These are phyloP conservation scores for Pocillopora verrucosa DNA, from an alignment of 64 coral and sea anemone species.

Conservation along the genomic window DNA sequence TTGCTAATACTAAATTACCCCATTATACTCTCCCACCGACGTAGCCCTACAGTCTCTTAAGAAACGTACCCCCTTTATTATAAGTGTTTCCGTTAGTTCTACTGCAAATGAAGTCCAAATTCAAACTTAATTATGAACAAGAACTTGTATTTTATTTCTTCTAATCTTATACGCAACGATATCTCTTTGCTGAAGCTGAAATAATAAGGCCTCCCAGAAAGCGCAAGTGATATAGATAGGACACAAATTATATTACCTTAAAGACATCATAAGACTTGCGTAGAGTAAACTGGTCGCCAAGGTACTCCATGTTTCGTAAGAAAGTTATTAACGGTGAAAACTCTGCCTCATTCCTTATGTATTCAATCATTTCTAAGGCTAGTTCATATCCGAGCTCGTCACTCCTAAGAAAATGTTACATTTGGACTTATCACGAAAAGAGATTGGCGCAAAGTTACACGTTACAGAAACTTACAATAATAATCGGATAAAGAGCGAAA, in stretches of 20 bases:
- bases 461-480: background rate
- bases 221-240: background rate
- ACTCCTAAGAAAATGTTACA: conserved; percentile 36
- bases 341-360: conserved; percentile 55
- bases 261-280: conserved; percentile 6
- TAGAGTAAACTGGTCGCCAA: conserved; percentile 35
- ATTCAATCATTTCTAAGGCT: conserved; percentile 59
- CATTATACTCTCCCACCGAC: too few relatives aligned
- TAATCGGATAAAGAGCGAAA: too few relatives aligned
- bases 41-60: too few relatives aligned
- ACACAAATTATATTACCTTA: conserved; percentile 41
- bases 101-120: background rate
- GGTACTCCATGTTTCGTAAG: conserved; percentile 55
- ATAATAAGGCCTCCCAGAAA: background rate
- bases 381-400: conserved; percentile 47
- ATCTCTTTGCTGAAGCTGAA: too few relatives aligned
- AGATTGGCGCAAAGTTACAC: too few relatives aligned
- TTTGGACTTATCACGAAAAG: too few relatives aligned
- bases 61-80: too few relatives aligned
- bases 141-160: too few relatives aligned
- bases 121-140: too few relatives aligned
- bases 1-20: too few relatives aligned
- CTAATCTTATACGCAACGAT: too few relatives aligned
- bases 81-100: too few relatives aligned
- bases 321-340: conserved; percentile 54